Evolutionary conservation across 2,113 vertebrate species (phyloP).

Genomic region (Plotosus lineatus): DNA sequence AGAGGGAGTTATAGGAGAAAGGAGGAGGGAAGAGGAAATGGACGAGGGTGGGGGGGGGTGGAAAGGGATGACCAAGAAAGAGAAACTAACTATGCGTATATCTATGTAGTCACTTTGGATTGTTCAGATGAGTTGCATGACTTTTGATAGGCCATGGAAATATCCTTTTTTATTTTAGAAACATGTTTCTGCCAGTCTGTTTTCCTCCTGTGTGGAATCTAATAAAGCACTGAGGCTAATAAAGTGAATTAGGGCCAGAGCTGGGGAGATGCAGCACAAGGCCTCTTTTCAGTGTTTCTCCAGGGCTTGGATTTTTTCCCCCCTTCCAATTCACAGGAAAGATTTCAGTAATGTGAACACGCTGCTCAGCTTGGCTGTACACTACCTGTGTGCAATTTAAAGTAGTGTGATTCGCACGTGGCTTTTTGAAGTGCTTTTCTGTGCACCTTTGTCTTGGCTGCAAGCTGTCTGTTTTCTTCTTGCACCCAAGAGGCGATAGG

Average conservation of each 20-base stretch:
- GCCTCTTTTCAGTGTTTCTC: slow-evolving; percentile 38
- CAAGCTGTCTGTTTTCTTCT: slow-evolving; percentile 53
- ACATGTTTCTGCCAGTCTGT: slow-evolving; percentile 27
- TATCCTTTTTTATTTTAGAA: slow-evolving; percentile 45
- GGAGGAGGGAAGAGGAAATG: slow-evolving; percentile 43
- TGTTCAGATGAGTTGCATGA: slow-evolving; percentile 32
- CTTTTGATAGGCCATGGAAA: slow-evolving; percentile 32
- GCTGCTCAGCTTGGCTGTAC: slow-evolving; percentile 34
- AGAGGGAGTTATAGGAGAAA: slow-evolving; percentile 52
- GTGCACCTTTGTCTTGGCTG: slow-evolving; percentile 51
- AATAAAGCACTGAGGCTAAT: slow-evolving; percentile 59
- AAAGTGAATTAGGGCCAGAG: slow-evolving; percentile 54
- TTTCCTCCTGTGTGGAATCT: slow-evolving; percentile 46
- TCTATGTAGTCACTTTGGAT: slow-evolving; percentile 25
- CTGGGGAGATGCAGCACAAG: slow-evolving; percentile 44
- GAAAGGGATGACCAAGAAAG: slow-evolving; percentile 19
- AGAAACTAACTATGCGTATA: neutral
- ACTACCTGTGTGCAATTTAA: slow-evolving; percentile 43
- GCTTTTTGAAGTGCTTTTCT: slow-evolving; percentile 53
- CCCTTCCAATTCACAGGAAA: slow-evolving; percentile 45
- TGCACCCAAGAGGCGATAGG: slow-evolving; percentile 16
- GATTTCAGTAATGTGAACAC: slow-evolving; percentile 34
- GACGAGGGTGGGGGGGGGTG: slow-evolving; percentile 1
- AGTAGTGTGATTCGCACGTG: slow-evolving; percentile 6
- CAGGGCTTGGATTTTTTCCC: slow-evolving; percentile 28